Conservation (phyloP, 1,140 invertebrate species). For the Saccostrea echinata region DNA sequence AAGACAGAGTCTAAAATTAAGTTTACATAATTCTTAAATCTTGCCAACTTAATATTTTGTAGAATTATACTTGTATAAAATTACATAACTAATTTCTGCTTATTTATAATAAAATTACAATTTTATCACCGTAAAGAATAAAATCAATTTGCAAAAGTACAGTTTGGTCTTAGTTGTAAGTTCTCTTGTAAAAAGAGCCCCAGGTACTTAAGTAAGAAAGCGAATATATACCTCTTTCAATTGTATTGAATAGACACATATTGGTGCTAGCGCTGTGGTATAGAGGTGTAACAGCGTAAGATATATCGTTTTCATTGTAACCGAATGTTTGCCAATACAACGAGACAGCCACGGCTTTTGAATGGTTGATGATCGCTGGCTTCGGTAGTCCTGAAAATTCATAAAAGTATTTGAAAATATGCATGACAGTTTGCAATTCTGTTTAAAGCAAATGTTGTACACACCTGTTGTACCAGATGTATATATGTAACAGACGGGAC, state of each 20-base stretch:
- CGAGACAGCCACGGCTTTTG: slow-evolving; percentile 39
- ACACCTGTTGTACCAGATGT: slow-evolving; percentile 66
- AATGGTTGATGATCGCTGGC: slow-evolving; percentile 66
- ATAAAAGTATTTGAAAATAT: not conserved
- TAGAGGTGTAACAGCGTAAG: slow-evolving; percentile 70
- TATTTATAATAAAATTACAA: no score
- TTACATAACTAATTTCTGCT: no score
- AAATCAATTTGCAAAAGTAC: no score
- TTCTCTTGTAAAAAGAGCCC: no score
- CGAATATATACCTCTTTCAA: slow-evolving; percentile 55
- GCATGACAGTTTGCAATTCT: no score
- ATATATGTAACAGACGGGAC: slow-evolving; percentile 56
- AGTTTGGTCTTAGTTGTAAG: no score
- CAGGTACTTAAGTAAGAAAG: no score
- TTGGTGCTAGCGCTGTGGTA: slow-evolving; percentile 68
- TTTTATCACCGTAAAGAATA: no score
- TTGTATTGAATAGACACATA: slow-evolving; percentile 58
- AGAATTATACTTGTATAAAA: no score
- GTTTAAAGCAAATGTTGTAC: not conserved
- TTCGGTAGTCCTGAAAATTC: slow-evolving; percentile 57
- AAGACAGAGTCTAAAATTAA: no score
- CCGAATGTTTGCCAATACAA: slow-evolving; percentile 43
- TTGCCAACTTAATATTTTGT: no score
- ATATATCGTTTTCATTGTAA: slow-evolving; percentile 59
- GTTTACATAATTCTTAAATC: no score